phyloP scores from a whole-genome alignment of 2,888 invertebrate species.

The Lycia hirtaria region DNA sequence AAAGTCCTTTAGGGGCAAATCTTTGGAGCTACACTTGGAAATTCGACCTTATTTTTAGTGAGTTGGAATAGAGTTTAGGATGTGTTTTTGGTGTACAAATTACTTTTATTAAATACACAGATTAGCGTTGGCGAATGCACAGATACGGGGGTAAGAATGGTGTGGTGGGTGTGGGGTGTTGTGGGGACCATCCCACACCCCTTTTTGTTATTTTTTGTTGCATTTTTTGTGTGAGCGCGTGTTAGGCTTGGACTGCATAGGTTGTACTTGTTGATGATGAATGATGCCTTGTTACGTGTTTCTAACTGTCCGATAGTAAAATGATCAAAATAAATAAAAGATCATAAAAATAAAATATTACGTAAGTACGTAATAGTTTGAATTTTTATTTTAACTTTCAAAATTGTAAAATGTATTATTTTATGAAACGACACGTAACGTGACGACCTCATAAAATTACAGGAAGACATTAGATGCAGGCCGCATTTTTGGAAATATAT shows the following conservation, averaged over 20 bases:
- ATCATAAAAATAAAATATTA: too few relatives aligned
- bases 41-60: conserved; percentile 41
- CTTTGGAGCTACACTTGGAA: conserved; percentile 38
- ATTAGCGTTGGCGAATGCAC: conserved; percentile 82
- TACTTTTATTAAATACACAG: conserved; percentile 74
- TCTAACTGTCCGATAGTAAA: background rate
- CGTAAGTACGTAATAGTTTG: too few relatives aligned
- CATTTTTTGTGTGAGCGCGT: conserved; percentile 76
- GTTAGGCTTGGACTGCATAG: conserved; percentile 63
- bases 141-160: conserved; percentile 68
- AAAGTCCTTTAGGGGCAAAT: conserved; percentile 63
- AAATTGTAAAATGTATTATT: too few relatives aligned
- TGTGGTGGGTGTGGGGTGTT: conserved; percentile 60
- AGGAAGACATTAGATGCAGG: too few relatives aligned
- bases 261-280: conserved; percentile 41
- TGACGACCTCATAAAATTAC: too few relatives aligned
- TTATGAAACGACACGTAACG: too few relatives aligned
- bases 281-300: background rate
- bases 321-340: background rate
- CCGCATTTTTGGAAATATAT: too few relatives aligned
- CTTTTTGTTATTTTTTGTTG: conserved; percentile 76
- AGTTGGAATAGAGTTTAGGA: conserved; percentile 46
- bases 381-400: too few relatives aligned
- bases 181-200: conserved; percentile 72
- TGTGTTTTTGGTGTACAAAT: conserved; percentile 56